phyloP scores from a whole-genome alignment of 2,113 vertebrate species.

The Candoia aspera region DNA sequence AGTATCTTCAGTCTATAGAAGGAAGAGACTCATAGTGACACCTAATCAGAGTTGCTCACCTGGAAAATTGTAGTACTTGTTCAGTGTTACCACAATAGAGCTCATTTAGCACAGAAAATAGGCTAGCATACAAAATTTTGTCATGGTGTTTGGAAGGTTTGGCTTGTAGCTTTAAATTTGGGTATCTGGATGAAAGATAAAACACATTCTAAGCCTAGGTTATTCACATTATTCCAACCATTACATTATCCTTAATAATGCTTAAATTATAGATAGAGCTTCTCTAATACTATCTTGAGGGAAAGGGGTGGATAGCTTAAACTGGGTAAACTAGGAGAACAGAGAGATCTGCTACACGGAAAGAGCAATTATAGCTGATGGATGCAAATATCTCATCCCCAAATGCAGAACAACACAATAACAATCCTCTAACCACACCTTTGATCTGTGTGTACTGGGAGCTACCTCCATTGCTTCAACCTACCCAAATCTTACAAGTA shows the following conservation, averaged over 20 bases:
- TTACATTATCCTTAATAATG: not conserved
- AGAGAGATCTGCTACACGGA: not conserved
- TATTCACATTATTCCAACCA: not conserved
- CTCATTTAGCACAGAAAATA: slow-evolving; percentile 50
- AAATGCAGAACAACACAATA: not conserved
- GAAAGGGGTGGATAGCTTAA: not conserved
- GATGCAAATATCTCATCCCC: not conserved
- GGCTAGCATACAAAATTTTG: slow-evolving; percentile 46
- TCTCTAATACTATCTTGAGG: not conserved
- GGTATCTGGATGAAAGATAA: not conserved
- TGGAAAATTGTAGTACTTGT: slow-evolving; percentile 62
- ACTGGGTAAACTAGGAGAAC: not conserved
- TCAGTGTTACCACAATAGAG: slow-evolving; percentile 51
- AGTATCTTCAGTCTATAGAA: slow-evolving; percentile 36
- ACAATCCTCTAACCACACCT: not conserved
- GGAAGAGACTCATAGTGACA: slow-evolving; percentile 36
- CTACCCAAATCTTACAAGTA: not conserved
- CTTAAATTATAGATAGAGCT: not conserved
- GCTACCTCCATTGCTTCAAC: not conserved
- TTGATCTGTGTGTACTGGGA: not conserved
- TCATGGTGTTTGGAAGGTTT: slow-evolving; percentile 40
- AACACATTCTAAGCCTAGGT: no score
- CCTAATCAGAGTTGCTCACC: slow-evolving; percentile 59
- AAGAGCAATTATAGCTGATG: not conserved
- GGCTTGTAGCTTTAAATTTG: not conserved